phyloP scores from a whole-genome alignment of 2,113 vertebrate species.

The Pandion haliaetus region DNA sequence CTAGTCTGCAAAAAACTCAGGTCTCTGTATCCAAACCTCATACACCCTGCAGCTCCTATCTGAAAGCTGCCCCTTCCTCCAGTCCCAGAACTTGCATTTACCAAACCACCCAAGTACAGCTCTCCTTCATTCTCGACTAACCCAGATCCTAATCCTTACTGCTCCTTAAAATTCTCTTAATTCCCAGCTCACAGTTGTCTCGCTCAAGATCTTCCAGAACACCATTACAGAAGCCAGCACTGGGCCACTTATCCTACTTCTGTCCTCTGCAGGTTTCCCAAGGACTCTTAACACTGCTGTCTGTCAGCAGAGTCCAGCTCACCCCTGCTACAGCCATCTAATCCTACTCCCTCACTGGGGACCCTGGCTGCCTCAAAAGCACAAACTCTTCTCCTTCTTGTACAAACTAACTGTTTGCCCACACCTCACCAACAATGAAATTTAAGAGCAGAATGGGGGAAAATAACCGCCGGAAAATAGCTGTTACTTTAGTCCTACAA shows the following conservation, averaged over 20 bases:
- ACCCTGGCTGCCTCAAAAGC: not conserved
- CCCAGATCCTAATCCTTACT: not conserved
- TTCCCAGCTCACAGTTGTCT: not conserved
- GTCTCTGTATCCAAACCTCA: not conserved
- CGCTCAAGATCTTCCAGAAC: not conserved
- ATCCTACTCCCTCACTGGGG: not conserved
- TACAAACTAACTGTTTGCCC: not conserved
- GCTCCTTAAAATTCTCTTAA: not conserved
- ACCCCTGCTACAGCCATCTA: not conserved
- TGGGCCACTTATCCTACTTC: not conserved
- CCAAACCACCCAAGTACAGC: not conserved
- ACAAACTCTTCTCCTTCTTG: not conserved
- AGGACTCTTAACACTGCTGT: not conserved
- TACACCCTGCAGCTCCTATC: rapidly evolving
- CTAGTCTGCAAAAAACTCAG: not conserved
- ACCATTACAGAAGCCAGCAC: not conserved
- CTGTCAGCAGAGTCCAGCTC: not conserved
- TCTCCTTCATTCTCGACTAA: not conserved
- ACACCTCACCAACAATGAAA: not conserved
- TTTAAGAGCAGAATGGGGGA: not conserved
- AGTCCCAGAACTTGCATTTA: not conserved
- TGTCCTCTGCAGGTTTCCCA: not conserved
- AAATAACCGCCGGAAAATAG: not conserved
- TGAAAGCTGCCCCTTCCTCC: not conserved
- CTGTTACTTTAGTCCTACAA: not conserved